phyloP scores from a whole-genome alignment of 2,113 vertebrate species.

The Tautogolabrus adspersus region DNA sequence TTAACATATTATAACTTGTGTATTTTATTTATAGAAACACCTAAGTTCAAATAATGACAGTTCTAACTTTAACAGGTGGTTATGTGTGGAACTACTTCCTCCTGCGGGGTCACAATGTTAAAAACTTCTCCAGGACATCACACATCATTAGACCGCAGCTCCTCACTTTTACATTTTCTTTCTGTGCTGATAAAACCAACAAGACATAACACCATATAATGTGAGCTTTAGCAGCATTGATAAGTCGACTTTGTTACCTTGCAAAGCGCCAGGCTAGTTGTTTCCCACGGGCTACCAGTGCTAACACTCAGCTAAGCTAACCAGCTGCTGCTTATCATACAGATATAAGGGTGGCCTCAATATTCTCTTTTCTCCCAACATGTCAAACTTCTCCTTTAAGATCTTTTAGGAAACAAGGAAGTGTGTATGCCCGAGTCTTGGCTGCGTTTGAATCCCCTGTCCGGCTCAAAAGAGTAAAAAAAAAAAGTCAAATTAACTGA shows the following conservation, averaged over 20 bases:
- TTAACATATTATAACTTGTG: background rate
- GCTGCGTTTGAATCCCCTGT: conserved; percentile 7
- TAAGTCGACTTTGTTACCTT: background rate
- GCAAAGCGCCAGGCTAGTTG: background rate
- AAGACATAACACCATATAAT: background rate
- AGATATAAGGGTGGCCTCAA: background rate
- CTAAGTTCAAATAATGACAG: background rate
- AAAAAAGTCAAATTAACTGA: background rate
- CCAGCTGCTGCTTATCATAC: background rate
- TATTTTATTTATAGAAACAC: background rate
- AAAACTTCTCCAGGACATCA: background rate
- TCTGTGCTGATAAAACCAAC: background rate
- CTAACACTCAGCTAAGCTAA: conserved; percentile 8
- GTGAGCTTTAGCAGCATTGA: background rate
- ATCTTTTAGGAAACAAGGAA: conserved; percentile 11
- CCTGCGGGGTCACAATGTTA: background rate
- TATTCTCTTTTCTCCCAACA: background rate
- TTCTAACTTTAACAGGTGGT: background rate
- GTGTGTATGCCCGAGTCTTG: background rate
- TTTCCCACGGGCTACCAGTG: background rate
- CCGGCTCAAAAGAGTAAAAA: background rate
- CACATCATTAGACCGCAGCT: background rate
- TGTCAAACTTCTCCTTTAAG: conserved; percentile 16
- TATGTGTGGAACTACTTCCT: background rate
- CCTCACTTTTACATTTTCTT: background rate